These are phyloP conservation scores for Dasypolia templi DNA, from an alignment of 2,888 invertebrate species.

Conservation along the genomic window DNA sequence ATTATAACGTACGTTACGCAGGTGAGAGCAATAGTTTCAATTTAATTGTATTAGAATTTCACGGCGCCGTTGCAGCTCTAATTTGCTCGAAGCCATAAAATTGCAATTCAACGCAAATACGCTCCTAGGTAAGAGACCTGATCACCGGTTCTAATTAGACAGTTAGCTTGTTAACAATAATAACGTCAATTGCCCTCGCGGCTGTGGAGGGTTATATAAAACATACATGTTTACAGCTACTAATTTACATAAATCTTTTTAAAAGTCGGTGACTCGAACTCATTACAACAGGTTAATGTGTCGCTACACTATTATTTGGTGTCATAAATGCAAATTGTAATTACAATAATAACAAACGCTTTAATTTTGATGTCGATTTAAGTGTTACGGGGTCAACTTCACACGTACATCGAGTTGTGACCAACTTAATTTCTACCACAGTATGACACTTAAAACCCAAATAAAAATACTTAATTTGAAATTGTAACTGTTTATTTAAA, in stretches of 20 bases:
- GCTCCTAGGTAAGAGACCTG: constrained; percentile 48
- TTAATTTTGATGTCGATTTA: constrained; percentile 9
- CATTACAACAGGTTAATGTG: constrained; percentile 30
- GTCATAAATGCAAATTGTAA: constrained; percentile 36
- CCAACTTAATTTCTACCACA: not conserved
- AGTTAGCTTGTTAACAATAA: constrained; percentile 58
- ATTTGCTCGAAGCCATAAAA: constrained; percentile 67
- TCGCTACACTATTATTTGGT: constrained; percentile 14
- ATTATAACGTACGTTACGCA: constrained; percentile 32
- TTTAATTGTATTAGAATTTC: constrained; percentile 60
- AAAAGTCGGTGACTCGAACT: constrained; percentile 41
- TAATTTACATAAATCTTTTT: constrained; percentile 62
- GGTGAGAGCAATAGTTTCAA: constrained; percentile 44
- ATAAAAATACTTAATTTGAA: not conserved
- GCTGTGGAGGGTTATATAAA: constrained; percentile 41
- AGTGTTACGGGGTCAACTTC: not conserved
- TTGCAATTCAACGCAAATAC: constrained; percentile 57
- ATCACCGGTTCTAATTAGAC: constrained; percentile 54
- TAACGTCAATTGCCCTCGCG: constrained; percentile 16
- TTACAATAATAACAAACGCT: constrained; percentile 12
- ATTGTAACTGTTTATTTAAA: too few relatives aligned
- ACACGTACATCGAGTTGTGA: not conserved
- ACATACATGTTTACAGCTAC: constrained; percentile 55
- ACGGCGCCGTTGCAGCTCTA: constrained; percentile 45
- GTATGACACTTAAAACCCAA: not conserved